Conservation (phyloP, 2,113 vertebrate species). For the Mesoclemmys tuberculata region DNA sequence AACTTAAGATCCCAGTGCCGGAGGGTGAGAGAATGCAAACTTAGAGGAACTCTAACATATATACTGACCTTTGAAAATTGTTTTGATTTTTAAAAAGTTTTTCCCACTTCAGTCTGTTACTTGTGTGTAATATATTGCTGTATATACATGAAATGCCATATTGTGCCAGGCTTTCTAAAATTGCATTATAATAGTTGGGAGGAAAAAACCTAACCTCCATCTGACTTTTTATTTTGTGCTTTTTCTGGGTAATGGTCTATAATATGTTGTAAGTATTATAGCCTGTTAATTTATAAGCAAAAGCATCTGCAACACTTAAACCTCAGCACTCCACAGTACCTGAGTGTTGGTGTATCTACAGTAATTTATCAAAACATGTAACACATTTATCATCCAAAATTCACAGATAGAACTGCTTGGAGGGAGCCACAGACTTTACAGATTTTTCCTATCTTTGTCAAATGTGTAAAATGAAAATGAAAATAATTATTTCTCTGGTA, state of each 20-base stretch:
- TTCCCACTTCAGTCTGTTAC: background rate
- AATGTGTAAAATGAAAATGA: slow-evolving; percentile 66
- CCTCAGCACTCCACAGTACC: background rate
- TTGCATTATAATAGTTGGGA: slow-evolving; percentile 30
- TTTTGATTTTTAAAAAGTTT: background rate
- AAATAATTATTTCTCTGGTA: slow-evolving; percentile 72
- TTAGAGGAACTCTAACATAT: background rate
- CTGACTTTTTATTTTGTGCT: slow-evolving; percentile 25
- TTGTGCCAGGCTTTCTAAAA: slow-evolving; percentile 32
- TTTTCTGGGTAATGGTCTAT: slow-evolving; percentile 51
- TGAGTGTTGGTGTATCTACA: background rate
- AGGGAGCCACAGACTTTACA: slow-evolving; percentile 31
- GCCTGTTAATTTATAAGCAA: slow-evolving; percentile 53
- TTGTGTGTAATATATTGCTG: background rate
- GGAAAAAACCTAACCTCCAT: slow-evolving; percentile 23
- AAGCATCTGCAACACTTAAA: background rate
- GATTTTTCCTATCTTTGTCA: slow-evolving; percentile 57
- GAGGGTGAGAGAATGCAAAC: background rate
- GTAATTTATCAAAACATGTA: slow-evolving; percentile 16
- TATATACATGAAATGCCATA: slow-evolving; percentile 27
- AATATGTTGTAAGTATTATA: slow-evolving; percentile 63
- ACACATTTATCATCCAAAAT: slow-evolving; percentile 57
- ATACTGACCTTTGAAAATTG: background rate
- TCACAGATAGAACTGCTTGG: slow-evolving; percentile 30
- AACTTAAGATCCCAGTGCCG: background rate